Evolutionary conservation across 2,888 invertebrate species (phyloP).

Genomic region (Tetanocera ferruginea): DNA sequence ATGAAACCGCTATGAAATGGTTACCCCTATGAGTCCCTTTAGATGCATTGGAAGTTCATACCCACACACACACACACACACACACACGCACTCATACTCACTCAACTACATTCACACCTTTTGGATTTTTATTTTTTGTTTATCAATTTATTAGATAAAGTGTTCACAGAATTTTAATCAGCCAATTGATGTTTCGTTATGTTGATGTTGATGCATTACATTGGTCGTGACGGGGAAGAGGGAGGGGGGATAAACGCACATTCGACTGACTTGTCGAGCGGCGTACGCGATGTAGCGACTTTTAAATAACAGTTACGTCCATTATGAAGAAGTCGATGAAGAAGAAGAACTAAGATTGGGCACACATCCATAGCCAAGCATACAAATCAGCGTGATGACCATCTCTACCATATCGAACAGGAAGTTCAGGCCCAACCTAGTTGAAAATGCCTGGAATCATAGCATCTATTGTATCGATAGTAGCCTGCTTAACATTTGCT

Average conservation of each 20-base stretch:
- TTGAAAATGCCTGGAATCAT: background rate
- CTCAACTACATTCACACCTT: background rate
- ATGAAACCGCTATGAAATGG: background rate
- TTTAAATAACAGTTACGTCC: constrained; percentile 15
- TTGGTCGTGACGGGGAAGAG: background rate
- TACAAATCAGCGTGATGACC: constrained; percentile 2
- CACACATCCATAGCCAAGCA: constrained; percentile 11
- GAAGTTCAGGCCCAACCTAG: background rate
- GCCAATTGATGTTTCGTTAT: background rate
- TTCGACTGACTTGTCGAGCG: background rate
- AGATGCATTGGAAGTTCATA: constrained; percentile 2
- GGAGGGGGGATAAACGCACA: no score
- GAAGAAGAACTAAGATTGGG: background rate
- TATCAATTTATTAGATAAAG: constrained; percentile 34
- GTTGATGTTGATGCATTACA: background rate
- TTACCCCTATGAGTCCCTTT: background rate
- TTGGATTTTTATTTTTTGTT: background rate
- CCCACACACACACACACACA: background rate
- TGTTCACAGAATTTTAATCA: constrained; percentile 32
- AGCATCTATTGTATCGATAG: no score
- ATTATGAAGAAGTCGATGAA: background rate
- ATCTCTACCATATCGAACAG: background rate
- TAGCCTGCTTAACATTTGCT: no score
- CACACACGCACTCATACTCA: constrained; percentile 6
- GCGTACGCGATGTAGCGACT: background rate